Conservation (phyloP, 2,797 vertebrate genomes). For the Vultur gryphus region DNA sequence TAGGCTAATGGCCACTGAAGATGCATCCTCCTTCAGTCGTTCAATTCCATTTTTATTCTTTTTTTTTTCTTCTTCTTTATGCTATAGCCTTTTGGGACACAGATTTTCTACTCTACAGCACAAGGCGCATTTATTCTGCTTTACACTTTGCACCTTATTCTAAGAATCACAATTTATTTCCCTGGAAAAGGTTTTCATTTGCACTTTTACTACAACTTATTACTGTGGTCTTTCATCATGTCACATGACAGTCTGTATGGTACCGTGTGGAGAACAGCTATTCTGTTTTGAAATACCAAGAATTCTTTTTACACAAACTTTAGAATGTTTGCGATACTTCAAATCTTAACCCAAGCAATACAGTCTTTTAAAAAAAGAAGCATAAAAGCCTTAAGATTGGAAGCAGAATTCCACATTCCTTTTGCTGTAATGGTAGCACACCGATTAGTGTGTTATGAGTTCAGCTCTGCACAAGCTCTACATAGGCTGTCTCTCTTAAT, state of each 20-base stretch:
- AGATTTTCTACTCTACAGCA: not conserved
- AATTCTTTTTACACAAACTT: not conserved
- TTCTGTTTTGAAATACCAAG: not conserved
- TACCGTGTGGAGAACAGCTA: not conserved
- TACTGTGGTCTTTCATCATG: not conserved
- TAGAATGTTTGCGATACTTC: not conserved
- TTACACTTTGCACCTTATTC: not conserved
- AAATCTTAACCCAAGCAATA: not conserved
- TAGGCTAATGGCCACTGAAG: not conserved
- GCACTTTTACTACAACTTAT: not conserved
- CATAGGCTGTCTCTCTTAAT: not conserved
- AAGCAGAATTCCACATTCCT: not conserved
- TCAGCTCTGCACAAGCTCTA: not conserved
- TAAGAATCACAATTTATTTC: not conserved
- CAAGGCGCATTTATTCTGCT: not conserved
- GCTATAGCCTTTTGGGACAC: not conserved
- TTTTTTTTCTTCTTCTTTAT: not conserved
- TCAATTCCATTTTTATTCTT: not conserved
- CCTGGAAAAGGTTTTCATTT: not conserved
- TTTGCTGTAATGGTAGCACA: not conserved
- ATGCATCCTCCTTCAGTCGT: accelerated
- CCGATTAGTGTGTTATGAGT: not conserved
- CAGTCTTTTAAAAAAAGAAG: not conserved
- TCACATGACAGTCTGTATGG: not conserved
- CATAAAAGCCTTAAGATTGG: not conserved